Evolutionary conservation across 1,140 invertebrate genomes (phyloP).

Genomic region (Hylaeus volcanicus): DNA sequence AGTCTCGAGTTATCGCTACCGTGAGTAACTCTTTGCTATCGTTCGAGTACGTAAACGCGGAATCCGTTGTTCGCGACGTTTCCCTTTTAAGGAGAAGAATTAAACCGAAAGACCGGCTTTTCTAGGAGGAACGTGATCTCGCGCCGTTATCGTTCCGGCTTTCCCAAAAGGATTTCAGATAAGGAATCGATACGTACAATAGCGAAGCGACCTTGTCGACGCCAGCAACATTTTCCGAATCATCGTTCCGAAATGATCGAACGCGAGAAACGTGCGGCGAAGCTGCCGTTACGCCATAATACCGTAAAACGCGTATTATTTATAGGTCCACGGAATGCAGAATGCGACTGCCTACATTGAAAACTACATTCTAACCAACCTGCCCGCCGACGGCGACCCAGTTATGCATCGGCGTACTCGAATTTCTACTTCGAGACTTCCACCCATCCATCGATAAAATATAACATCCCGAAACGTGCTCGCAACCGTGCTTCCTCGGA

Average conservation of each 20-base stretch:
- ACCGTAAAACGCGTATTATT: slow-evolving; percentile 23
- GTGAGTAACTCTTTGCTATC: not conserved
- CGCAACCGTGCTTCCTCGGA: not conserved
- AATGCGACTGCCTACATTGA: slow-evolving; percentile 29
- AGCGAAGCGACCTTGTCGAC: not conserved
- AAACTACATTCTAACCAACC: slow-evolving; percentile 50
- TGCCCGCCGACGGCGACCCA: slow-evolving; percentile 48
- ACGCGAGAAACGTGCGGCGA: slow-evolving; percentile 8
- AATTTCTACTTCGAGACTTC: slow-evolving; percentile 41
- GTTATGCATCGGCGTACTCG: slow-evolving; percentile 43
- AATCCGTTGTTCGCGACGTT: not conserved
- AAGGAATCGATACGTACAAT: not conserved
- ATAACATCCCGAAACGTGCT: not conserved
- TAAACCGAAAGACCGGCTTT: not conserved
- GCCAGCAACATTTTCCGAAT: not conserved
- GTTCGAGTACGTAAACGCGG: not conserved
- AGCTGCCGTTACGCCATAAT: slow-evolving; percentile 18
- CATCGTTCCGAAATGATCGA: not conserved
- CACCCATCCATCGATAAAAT: slow-evolving; percentile 14
- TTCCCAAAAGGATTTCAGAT: not conserved
- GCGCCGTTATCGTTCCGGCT: not conserved
- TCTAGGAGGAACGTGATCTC: not conserved
- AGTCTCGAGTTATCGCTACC: slow-evolving; percentile 17
- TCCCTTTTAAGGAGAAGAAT: too few species aligned
- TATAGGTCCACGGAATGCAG: slow-evolving; percentile 32